Evolutionary conservation across 2,797 vertebrate species (phyloP).

Genomic region (Crenichthys baileyi): DNA sequence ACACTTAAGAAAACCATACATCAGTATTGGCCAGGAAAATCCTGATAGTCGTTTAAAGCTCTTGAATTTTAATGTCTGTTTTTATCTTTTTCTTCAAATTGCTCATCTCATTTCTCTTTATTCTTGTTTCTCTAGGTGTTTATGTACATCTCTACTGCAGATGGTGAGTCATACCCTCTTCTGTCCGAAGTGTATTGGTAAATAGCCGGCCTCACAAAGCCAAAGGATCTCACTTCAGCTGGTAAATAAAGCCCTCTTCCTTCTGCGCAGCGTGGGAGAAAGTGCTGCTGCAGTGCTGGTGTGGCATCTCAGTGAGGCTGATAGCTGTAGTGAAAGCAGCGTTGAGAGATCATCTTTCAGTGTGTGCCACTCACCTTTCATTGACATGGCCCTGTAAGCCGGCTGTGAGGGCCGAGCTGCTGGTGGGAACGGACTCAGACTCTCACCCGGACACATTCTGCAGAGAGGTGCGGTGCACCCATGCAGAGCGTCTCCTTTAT

Average conservation of each 20-base stretch:
- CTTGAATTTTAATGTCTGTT: slow-evolving; percentile 3
- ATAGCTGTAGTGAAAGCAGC: slow-evolving; percentile 70
- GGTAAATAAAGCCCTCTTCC: slow-evolving; percentile 65
- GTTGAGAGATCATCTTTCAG: slow-evolving; percentile 78
- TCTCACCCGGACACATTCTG: slow-evolving; percentile 33
- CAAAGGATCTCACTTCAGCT: slow-evolving; percentile 63
- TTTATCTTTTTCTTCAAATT: slow-evolving; percentile 15
- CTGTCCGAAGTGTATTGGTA: slow-evolving; percentile 57
- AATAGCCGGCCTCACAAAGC: slow-evolving; percentile 64
- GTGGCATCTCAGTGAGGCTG: slow-evolving; percentile 57
- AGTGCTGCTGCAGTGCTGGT: slow-evolving; percentile 51
- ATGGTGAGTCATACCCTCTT: slow-evolving; percentile 69
- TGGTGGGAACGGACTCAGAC: slow-evolving; percentile 51
- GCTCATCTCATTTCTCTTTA: slow-evolving; percentile 40
- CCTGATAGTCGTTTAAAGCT: slow-evolving; percentile 3
- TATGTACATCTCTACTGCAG: slow-evolving; percentile 73
- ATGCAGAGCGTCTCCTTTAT: slow-evolving; percentile 42
- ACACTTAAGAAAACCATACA: neutral
- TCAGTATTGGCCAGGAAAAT: too few relatives aligned
- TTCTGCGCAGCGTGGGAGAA: slow-evolving; percentile 64
- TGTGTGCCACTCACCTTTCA: slow-evolving; percentile 71
- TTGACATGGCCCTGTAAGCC: slow-evolving; percentile 65
- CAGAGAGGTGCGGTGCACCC: slow-evolving; percentile 19
- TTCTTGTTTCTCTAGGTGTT: slow-evolving; percentile 23
- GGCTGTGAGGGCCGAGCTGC: slow-evolving; percentile 46